A percentile compares a stretch with the other conserved stretches of the same genome.
These are phyloP conservation scores for Bombyx mandarina DNA, from an alignment of 1,140 invertebrate species.

Conservation along the genomic window DNA sequence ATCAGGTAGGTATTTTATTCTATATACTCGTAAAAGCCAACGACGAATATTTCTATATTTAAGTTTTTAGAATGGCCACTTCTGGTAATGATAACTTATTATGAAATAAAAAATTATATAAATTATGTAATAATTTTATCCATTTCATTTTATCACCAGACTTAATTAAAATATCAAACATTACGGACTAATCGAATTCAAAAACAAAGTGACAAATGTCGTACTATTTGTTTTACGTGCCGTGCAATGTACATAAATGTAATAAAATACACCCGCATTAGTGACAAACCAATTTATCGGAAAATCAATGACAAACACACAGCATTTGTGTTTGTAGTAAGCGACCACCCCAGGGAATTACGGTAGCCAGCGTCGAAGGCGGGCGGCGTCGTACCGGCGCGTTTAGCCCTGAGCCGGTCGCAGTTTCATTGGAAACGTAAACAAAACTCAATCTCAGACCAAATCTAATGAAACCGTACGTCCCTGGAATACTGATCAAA, in stretches of 20 bases:
- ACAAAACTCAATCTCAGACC: constrained; percentile 46
- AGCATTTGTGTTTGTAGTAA: constrained; percentile 46
- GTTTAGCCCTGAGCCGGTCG: constrained; percentile 20
- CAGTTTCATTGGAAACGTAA: constrained; percentile 49
- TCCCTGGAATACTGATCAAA: constrained; percentile 16
- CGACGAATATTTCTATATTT: no score
- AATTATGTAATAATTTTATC: no score
- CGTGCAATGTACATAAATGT: no score
- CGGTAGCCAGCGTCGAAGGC: constrained; percentile 13
- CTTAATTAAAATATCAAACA: no score
- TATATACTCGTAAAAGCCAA: no score
- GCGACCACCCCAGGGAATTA: constrained; percentile 36
- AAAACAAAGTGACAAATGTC: not conserved
- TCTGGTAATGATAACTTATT: no score
- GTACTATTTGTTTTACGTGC: no score
- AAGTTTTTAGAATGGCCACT: no score
- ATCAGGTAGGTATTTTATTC: no score
- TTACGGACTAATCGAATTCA: not conserved
- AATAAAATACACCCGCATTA: constrained; percentile 21
- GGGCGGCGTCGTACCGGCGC: constrained; percentile 14
- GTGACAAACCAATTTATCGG: constrained; percentile 59
- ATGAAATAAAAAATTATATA: no score
- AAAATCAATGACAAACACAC: constrained; percentile 57
- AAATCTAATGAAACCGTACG: constrained; percentile 42
- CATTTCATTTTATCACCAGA: no score